Percentiles rank a stretch among this genome's conserved stretches.
Conservation (phyloP, 2,888 invertebrate genomes). For the Lasioglossum malachurum region DNA sequence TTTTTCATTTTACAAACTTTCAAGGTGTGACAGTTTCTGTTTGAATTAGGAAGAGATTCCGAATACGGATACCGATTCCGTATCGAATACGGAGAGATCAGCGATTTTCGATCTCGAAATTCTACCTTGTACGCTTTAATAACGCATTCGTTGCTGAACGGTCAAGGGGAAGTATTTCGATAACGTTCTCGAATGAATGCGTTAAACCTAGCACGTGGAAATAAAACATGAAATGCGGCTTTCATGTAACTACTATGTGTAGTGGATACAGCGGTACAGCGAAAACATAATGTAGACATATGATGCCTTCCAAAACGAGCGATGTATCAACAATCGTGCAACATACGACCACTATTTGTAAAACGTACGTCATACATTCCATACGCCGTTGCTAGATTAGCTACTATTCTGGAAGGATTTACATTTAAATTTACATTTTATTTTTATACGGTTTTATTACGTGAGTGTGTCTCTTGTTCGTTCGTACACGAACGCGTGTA, state of each 20-base stretch:
- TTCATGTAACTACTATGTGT: background rate
- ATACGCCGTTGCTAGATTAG: conserved; percentile 31
- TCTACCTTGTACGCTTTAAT: background rate
- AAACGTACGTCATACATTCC: conserved; percentile 57
- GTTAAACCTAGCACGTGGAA: background rate
- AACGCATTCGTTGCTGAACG: background rate
- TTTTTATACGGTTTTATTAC: conserved; percentile 60
- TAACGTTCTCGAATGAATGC: background rate
- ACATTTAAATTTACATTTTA: conserved; percentile 52
- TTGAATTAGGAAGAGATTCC: background rate
- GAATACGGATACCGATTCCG: too few relatives aligned
- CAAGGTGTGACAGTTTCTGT: background rate
- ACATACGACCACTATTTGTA: background rate
- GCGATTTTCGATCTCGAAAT: background rate
- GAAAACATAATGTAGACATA: conserved; percentile 10
- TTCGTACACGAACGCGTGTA: conserved; percentile 24
- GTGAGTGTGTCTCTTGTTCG: conserved; percentile 19
- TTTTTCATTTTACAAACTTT: background rate
- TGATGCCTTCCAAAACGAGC: conserved; percentile 32
- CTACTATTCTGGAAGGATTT: conserved; percentile 36
- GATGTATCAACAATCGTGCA: conserved; percentile 37
- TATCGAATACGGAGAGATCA: background rate
- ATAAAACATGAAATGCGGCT: background rate
- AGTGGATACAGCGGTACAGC: background rate
- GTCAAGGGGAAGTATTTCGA: background rate